Conservation (phyloP, 2,888 invertebrate species). For the Drosophila percnosoma region DNA sequence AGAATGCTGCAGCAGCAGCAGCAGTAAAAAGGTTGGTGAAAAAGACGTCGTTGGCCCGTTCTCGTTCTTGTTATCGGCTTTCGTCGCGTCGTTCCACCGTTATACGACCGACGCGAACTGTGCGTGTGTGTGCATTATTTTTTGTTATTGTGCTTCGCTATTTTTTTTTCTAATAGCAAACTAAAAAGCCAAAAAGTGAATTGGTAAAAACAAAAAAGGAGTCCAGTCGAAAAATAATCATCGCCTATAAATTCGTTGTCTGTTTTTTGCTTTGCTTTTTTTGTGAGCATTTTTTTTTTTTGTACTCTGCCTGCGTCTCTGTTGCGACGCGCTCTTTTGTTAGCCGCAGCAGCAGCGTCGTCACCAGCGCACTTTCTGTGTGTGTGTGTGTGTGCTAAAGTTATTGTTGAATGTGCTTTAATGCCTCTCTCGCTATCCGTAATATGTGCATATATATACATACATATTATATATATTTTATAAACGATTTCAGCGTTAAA, state of each 20-base stretch:
- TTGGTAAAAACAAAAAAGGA: constrained; percentile 3
- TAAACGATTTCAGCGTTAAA: constrained; percentile 38
- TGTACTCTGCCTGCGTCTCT: constrained; percentile 39
- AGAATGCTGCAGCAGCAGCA: constrained; percentile 44
- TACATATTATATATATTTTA: constrained; percentile 22
- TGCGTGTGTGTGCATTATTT: constrained; percentile 53
- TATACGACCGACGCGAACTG: constrained; percentile 50
- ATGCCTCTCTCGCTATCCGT: constrained; percentile 20
- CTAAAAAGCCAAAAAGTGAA: constrained; percentile 36
- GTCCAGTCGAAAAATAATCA: constrained; percentile 24
- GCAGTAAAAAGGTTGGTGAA: constrained; percentile 61
- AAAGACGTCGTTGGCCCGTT: constrained; percentile 51
- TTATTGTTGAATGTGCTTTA: constrained; percentile 58
- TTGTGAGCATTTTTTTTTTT: constrained; percentile 41
- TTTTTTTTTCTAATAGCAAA: constrained; percentile 29
- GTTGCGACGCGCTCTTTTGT: constrained; percentile 68
- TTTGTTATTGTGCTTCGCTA: constrained; percentile 58
- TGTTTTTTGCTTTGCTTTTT: constrained; percentile 22
- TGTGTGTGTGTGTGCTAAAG: constrained; percentile 48
- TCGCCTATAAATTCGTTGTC: constrained; percentile 21
- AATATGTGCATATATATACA: constrained; percentile 11
- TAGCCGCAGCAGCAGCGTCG: constrained; percentile 47
- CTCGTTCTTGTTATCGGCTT: constrained; percentile 61
- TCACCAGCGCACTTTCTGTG: constrained; percentile 42
- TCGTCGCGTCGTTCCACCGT: constrained; percentile 55